Conservation (phyloP, 1,140 invertebrate species). For the Elysia chlorotica region DNA sequence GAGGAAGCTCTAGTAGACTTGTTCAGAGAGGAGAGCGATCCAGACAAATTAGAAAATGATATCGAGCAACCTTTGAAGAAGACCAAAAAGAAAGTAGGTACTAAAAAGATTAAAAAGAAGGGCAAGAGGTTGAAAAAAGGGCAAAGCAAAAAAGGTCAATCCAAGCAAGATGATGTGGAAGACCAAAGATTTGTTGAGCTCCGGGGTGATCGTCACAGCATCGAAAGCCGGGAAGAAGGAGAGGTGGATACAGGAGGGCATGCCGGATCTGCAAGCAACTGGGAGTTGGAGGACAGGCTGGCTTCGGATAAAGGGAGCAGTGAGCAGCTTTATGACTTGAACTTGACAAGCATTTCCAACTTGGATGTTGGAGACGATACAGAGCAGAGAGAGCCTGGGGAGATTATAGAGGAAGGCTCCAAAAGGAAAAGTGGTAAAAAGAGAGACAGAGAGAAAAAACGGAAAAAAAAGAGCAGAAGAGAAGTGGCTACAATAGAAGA, state of each 20-base stretch:
- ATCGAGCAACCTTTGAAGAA: constrained; percentile 15
- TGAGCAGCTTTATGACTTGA: constrained; percentile 3
- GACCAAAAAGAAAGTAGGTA: constrained; percentile 9
- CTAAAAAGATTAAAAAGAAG: constrained; percentile 21
- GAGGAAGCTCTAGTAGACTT: constrained; percentile 21
- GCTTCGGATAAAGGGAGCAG: too few species aligned
- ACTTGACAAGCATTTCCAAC: not conserved
- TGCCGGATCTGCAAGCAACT: not conserved
- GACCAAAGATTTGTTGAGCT: constrained; percentile 23
- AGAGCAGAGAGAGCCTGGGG: constrained; percentile 18
- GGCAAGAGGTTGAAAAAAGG: constrained; percentile 21
- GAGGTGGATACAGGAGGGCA: constrained; percentile 14
- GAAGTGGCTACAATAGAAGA: constrained; percentile 25
- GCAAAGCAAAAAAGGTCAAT: constrained; percentile 8
- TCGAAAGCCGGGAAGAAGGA: constrained; percentile 16
- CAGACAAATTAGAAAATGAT: constrained; percentile 13
- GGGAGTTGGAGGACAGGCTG: constrained; percentile 4
- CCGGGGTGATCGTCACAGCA: constrained; percentile 3
- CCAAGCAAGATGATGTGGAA: not conserved
- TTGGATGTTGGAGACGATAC: too few species aligned
- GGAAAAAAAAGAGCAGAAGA: constrained; percentile 16
- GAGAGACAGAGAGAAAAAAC: constrained; percentile 15
- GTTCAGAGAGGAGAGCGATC: constrained; percentile 22
- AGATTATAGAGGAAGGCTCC: constrained; percentile 11
- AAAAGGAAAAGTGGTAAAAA: constrained; percentile 17